phyloP scores from a whole-genome alignment of 2,797 vertebrate species.

The Microctenopoma lineatum region DNA sequence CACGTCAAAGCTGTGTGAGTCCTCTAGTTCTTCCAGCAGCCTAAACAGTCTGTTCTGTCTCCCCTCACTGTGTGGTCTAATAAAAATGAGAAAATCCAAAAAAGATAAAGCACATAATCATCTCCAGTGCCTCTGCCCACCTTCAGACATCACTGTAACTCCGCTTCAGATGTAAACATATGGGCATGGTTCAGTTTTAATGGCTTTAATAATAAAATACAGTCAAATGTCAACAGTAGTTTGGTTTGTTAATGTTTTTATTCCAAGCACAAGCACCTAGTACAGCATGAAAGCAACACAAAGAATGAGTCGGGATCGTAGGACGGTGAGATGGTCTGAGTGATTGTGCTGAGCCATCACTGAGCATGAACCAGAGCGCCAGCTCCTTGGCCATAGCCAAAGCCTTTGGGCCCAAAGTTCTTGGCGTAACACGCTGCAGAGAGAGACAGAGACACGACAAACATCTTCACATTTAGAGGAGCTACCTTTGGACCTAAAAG shows the following conservation, averaged over 20 bases:
- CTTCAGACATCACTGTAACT: slow-evolving; percentile 81
- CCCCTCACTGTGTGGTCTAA: slow-evolving; percentile 54
- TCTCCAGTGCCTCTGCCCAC: slow-evolving; percentile 82
- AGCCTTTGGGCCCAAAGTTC: slow-evolving; percentile 97
- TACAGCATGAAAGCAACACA: not conserved
- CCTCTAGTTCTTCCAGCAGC: slow-evolving; percentile 70
- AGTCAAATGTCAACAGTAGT: slow-evolving; percentile 69
- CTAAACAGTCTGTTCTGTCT: slow-evolving; percentile 25
- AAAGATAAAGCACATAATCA: slow-evolving; percentile 80
- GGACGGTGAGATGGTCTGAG: not conserved
- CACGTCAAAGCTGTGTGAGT: slow-evolving; percentile 43
- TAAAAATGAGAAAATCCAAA: slow-evolving; percentile 38
- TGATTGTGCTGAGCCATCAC: slow-evolving; percentile 67
- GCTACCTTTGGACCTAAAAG: not conserved
- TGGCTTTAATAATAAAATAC: slow-evolving; percentile 87
- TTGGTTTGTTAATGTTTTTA: slow-evolving; percentile 51
- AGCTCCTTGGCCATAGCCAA: slow-evolving; percentile 95
- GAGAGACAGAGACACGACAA: not conserved
- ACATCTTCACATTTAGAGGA: no score
- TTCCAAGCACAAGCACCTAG: slow-evolving; percentile 19
- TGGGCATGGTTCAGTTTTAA: slow-evolving; percentile 87
- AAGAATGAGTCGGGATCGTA: slow-evolving; percentile 7
- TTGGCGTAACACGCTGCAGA: slow-evolving; percentile 93
- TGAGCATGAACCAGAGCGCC: slow-evolving; percentile 93
- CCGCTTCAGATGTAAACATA: slow-evolving; percentile 84